A percentile compares a stretch with the other conserved stretches of the same genome.
Evolutionary conservation across 1,140 invertebrate genomes (phyloP).

Genomic region (Rhopalosiphum padi): DNA sequence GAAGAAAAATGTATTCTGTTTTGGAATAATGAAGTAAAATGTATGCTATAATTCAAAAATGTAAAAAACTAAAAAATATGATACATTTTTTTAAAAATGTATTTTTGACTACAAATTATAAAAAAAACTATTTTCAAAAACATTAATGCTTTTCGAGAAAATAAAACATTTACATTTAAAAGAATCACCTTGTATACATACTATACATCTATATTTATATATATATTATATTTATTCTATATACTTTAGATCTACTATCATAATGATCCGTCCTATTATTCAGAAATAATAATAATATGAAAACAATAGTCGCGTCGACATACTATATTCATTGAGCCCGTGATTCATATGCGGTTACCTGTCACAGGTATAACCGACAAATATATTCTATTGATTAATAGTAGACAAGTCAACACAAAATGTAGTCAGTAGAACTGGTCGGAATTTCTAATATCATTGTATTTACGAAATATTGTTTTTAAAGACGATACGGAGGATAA

Average conservation of each 20-base stretch:
- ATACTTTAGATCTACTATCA: background rate
- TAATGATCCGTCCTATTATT: background rate
- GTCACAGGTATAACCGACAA: background rate
- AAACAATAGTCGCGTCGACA: background rate
- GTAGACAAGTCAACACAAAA: background rate
- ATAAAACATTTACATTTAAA: background rate
- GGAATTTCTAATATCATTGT: background rate
- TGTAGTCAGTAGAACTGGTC: background rate
- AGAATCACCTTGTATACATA: background rate
- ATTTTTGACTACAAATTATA: too few relatives aligned
- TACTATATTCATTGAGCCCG: background rate
- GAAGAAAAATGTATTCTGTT: too few relatives aligned
- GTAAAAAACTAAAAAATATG: too few relatives aligned
- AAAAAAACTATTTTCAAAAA: background rate
- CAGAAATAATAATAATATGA: background rate
- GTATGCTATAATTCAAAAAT: too few relatives aligned
- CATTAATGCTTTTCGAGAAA: background rate
- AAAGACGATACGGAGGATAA: background rate
- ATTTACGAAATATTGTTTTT: conserved; percentile 23
- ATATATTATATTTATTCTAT: too few relatives aligned
- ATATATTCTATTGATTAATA: conserved; percentile 16
- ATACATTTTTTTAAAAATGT: too few relatives aligned
- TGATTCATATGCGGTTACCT: background rate
- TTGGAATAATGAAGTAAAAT: too few relatives aligned
- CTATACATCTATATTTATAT: too few relatives aligned